Base-by-base conservation (phyloP, 2,113 vertebrate species). In the Epinephelus fuscoguttatus region DNA sequence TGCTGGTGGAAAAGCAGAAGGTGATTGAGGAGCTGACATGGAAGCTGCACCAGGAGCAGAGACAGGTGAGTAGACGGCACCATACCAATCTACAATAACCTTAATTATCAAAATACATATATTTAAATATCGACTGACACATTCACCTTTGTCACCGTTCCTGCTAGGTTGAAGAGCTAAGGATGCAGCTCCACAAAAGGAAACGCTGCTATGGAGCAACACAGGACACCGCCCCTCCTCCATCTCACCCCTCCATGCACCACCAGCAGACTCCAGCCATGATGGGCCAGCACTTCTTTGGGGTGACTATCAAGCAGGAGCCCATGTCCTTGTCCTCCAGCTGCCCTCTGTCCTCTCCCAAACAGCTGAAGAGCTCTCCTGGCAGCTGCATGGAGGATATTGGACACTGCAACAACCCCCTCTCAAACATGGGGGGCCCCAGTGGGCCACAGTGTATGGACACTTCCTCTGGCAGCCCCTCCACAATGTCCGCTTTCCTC, bases 1-100 rank as follows among this genome's bases (percentile, higher is more conserved):
- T 99, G 98, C 93, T 99, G 85, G 97, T 99, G 84, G 98, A 99
- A 88, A 99, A 99, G 93, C 98, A 99, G 92, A 99, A 99, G 86
- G 97, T 99, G 84, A 99, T 99, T 60, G 98, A 99, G 17, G 98
- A 99, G 80, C 95, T 99, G 88, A 99, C 97, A 0, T 99, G 98
- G 98, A 99, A 98, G 84, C 95, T 99, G 60, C 97, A 98, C 90
- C 97, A 97, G 81, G 98, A 99, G 79, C 98, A 99, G 90, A 94
- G 97, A 93, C 98, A 99, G 81, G 98, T 99, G 86, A 96, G 84
- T 30, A 33, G 42, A 1, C 0, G 30, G 57, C 45, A 37, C 53
- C 3, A 10, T 55, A 0, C 42, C 68, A 18, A 25, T 45, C 42
- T 45, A 45, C 9, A 45, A 12, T 45, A 45, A 45, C 42, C 8